Percentiles rank a stretch among this genome's conserved stretches.
These are phyloP conservation scores for Athrips mouffetella DNA, from an alignment of 2,888 invertebrate genomes.

Conservation along the genomic window DNA sequence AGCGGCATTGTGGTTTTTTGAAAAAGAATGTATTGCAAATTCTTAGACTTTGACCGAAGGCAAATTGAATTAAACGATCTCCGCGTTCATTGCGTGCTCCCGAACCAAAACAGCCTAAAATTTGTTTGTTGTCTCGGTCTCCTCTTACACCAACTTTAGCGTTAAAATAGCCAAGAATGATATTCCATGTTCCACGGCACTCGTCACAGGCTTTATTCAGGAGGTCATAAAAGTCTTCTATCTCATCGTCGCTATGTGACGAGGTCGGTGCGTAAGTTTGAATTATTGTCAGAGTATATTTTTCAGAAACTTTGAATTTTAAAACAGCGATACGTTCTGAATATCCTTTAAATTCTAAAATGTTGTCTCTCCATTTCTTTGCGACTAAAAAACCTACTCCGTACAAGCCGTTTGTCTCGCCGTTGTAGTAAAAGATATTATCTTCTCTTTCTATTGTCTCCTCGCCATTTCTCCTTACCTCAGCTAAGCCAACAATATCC, in stretches of 20 bases:
- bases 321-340: not conserved
- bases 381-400: slow-evolving; percentile 2
- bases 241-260: not conserved
- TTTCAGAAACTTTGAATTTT: not conserved
- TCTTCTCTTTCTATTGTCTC: not conserved
- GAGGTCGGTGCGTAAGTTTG: slow-evolving; percentile 3
- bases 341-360: slow-evolving; percentile 6
- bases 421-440: slow-evolving; percentile 1
- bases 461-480: not conserved
- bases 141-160: not conserved
- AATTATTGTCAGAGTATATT: not conserved
- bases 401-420: not conserved
- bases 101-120: too few relatives aligned
- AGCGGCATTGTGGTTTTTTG: not conserved
- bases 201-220: not conserved
- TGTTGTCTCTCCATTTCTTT: slow-evolving; percentile 4
- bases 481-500: not conserved
- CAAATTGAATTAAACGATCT: too few relatives aligned
- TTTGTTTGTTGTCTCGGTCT: not conserved
- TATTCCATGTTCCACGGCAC: not conserved
- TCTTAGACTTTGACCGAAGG: not conserved
- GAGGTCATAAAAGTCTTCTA: slow-evolving; percentile 2
- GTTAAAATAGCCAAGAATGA: slow-evolving; percentile 1
- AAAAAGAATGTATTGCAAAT: not conserved
- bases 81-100: not conserved